phyloP scores from a whole-genome alignment of 2,113 vertebrate genomes.

The Microtus ochrogaster region DNA sequence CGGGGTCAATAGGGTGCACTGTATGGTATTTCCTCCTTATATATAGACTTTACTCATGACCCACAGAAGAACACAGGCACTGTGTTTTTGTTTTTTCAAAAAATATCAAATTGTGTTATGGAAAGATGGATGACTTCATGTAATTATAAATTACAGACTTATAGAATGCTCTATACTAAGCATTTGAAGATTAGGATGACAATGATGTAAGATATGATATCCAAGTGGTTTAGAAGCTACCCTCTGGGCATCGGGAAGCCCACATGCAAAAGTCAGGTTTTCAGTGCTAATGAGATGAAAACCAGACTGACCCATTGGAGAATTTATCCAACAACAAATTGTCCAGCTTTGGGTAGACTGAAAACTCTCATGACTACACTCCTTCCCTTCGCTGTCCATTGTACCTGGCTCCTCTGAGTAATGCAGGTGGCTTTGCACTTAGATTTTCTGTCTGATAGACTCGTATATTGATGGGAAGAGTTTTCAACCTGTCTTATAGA shows the following conservation, averaged over 20 bases:
- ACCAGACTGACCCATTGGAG: neutral
- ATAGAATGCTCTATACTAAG: neutral
- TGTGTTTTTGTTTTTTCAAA: neutral
- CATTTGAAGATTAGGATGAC: neutral
- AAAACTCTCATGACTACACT: neutral
- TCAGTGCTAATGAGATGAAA: neutral
- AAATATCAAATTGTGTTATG: neutral
- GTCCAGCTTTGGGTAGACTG: neutral
- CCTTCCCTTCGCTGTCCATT: neutral
- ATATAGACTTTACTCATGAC: neutral
- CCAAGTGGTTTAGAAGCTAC: neutral
- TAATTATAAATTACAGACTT: neutral
- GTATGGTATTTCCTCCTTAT: neutral
- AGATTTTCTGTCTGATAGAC: neutral
- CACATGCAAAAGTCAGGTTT: neutral
- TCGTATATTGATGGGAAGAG: neutral
- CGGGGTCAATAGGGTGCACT: slow-evolving; percentile 28
- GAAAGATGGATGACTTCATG: neutral
- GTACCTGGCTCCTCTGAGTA: neutral
- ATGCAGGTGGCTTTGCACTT: neutral
- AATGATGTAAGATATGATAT: neutral
- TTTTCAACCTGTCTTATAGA: neutral
- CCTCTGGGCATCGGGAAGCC: too few relatives aligned
- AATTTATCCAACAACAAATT: neutral
- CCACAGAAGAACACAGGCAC: neutral